Base-by-base conservation (phyloP, 2,888 invertebrate genomes). In the Synanthedon vespiformis region DNA sequence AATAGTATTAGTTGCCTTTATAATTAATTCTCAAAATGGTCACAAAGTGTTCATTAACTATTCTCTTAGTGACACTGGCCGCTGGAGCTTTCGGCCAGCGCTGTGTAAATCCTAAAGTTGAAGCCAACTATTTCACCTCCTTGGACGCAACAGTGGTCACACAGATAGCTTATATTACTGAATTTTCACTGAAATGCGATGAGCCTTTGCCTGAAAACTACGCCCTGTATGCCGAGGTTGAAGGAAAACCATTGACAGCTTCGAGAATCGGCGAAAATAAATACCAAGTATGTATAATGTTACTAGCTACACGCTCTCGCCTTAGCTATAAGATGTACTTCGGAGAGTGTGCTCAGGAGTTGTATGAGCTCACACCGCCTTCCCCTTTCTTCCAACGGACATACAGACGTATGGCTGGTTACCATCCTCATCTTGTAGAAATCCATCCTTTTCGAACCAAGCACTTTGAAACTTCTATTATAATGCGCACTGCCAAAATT, bases 101-200 rank as follows among this genome's bases (percentile, higher is more conserved):
- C 58, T 87, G 86, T 67, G 70, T 77, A 59, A 92, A 90, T 64
- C 92, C 92, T 4, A 89, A 92, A 85, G 91, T 93, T 11, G 89
- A 90, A 54, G 91, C 94, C n/a, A 90, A 91, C 52, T 92, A 93
- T 0, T 98, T 97, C 80, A 96, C 97, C 50, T 97, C 97, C 14
- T 91, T 93, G 76, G 98, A 99, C 88, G 96, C 95, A 0, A 95
- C 97, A 50, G 92, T 98, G 57, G 92, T 98, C 11, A 93, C 94
- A 59, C 94, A 91, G 73, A 94, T 98, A 61, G 97, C 96, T 0
- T 96, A 95, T 79, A 93, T 98, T 64, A 92, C 94, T 12, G 96
- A 98, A 80, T 97, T 98, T 82, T 89, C 92, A 10, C 84, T 98
- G 48, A 92, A 93, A 70, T 98, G 98, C 72, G 89, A 89, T 61